These are phyloP conservation scores for Apis mellifera DNA, from an alignment of 1,140 invertebrate species.

Conservation along the genomic window Amel_HAv3.1 CM009941.2:7433501-7434000, in stretches of 20 bases:
- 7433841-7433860: constrained; percentile 57
- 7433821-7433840: constrained; percentile 60
- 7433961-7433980: neutral
- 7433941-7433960: constrained; percentile 20
- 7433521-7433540: neutral
- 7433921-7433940: constrained; percentile 16
- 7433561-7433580: neutral
- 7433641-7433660: constrained; percentile 51
- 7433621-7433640: constrained; percentile 42
- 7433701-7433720: constrained; percentile 58
- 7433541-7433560: neutral
- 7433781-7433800: constrained; percentile 18
- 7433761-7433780: constrained; percentile 16
- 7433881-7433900: constrained; percentile 53
- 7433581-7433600: constrained; percentile 31
- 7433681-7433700: constrained; percentile 38
- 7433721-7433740: constrained; percentile 67
- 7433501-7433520: neutral
- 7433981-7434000: no score
- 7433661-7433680: constrained; percentile 50
- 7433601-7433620: constrained; percentile 35
- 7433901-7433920: constrained; percentile 52
- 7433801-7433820: no score
- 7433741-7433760: constrained; percentile 42
- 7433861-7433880: constrained; percentile 39